Evolutionary conservation across 2,113 vertebrate species (phyloP), one percentile per base, ranked within the genome.

Genomic region (Panthera tigris): DNA sequence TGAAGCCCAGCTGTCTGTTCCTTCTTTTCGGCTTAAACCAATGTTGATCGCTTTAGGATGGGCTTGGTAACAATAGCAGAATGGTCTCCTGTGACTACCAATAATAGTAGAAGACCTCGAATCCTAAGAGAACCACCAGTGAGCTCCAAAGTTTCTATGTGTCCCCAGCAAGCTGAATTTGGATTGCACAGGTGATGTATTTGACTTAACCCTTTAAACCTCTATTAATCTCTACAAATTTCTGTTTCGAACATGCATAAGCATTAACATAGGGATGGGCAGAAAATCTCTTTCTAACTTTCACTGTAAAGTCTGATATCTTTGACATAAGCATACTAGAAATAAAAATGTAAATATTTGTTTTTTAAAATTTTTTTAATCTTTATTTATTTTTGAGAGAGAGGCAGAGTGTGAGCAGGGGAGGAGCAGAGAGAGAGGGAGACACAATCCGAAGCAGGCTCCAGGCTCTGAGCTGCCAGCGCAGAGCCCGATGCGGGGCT

Each of bases 11-110:
- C 65, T n/a, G 25, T 55, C 41, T 88, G 41, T 36, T 97, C 41
- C n/a, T 96, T 94, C 19, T 52, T 74, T 1, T 94, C 88, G 27
- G 92, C 41, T 90, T 91, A 80, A 93, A 80, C 21, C n/a, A 97
- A 50, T 74, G 69, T 63, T 88, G 45, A 73, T 85, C 5, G 21
- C 69, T 93, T 85, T 63, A 57, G 85, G 21, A 45, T 93, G 55
- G 61, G 36, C 45, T 80, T 91, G 91, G 68, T 95, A 66, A 65
- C 66, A 92, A 33, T 5, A 41, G 39, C n/a, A 48, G 48, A 82
- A 82, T 7, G 1, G 6, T 66, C 1, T 89, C 36, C 6, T 50
- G 0, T 65, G 88, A 94, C 89, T 61, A 11, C 61, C 66, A 13
- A 76, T 91, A 21, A 5, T 61, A 52, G 23, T 8, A 82, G n/a